phyloP scores from a whole-genome alignment of 1,140 invertebrate species.

The Ceratosolen solmsi region DNA sequence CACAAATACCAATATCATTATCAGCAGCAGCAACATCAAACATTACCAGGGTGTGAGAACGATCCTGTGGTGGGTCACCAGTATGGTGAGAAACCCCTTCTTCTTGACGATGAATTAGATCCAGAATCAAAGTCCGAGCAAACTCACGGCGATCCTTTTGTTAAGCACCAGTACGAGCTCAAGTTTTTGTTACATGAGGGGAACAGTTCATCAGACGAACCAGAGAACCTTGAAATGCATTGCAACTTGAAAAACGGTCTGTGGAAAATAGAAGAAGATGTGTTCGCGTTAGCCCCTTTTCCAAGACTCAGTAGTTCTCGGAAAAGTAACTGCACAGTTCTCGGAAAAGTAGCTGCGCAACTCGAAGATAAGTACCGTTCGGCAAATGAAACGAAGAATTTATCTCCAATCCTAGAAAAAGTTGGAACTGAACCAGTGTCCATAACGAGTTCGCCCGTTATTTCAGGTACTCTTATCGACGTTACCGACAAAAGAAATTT shows the following conservation, averaged over 20 bases:
- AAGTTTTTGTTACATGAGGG: slow-evolving; percentile 59
- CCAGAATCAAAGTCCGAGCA: slow-evolving; percentile 74
- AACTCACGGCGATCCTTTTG: slow-evolving; percentile 70
- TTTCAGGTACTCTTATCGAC: slow-evolving; percentile 58
- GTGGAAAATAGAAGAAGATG: slow-evolving; percentile 75
- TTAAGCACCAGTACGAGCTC: slow-evolving; percentile 63
- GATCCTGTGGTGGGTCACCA: slow-evolving; percentile 81
- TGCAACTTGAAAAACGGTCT: slow-evolving; percentile 57
- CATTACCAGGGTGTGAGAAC: slow-evolving; percentile 57
- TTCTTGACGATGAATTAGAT: slow-evolving; percentile 86
- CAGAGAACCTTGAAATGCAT: not conserved
- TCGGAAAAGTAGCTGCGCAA: slow-evolving; percentile 64
- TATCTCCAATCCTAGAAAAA: too few relatives aligned
- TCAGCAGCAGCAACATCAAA: slow-evolving; percentile 58
- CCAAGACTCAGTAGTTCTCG: slow-evolving; percentile 72
- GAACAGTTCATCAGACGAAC: slow-evolving; percentile 61
- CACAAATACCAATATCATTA: slow-evolving; percentile 44
- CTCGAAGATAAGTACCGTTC: slow-evolving; percentile 55
- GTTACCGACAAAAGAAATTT: slow-evolving; percentile 53
- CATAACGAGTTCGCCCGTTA: slow-evolving; percentile 3
- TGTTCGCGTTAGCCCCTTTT: slow-evolving; percentile 85
- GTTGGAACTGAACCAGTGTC: too few relatives aligned
- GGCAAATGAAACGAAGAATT: slow-evolving; percentile 55
- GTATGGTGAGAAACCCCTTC: slow-evolving; percentile 84
- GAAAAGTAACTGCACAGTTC: slow-evolving; percentile 62